Percentiles rank a stretch among this genome's conserved stretches.
Conservation (phyloP, 2,113 vertebrate genomes). For the Uria aalge region DNA sequence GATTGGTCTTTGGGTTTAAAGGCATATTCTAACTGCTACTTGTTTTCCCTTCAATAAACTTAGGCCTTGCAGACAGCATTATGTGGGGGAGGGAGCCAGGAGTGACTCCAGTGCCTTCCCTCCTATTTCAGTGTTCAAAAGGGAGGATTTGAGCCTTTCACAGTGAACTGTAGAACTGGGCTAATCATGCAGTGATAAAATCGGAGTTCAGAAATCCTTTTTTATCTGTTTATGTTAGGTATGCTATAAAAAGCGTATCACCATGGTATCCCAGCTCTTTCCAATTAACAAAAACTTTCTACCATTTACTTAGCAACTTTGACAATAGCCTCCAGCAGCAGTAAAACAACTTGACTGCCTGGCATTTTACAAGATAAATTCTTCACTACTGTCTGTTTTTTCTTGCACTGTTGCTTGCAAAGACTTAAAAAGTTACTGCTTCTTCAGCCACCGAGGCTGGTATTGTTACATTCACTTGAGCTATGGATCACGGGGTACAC, state of each 20-base stretch:
- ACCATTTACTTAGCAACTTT: constrained; percentile 63
- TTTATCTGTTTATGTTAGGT: constrained; percentile 8
- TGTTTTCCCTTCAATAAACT: not conserved
- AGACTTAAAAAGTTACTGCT: constrained; percentile 37
- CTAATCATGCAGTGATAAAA: not conserved
- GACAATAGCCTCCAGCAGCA: constrained; percentile 65
- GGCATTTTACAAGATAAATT: constrained; percentile 64
- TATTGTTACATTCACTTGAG: not conserved
- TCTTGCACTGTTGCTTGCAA: constrained; percentile 15
- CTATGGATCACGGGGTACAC: constrained; percentile 58
- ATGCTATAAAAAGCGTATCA: constrained; percentile 53
- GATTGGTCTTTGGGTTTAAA: not conserved
- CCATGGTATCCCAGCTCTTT: constrained; percentile 44
- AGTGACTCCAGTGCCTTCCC: not conserved
- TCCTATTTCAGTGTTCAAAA: not conserved
- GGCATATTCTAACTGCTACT: not conserved
- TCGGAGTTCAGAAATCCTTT: not conserved
- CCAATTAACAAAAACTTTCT: constrained; percentile 62
- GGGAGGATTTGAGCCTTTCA: not conserved
- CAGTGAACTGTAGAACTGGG: not conserved
- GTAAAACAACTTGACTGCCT: constrained; percentile 55
- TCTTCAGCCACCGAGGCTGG: not conserved
- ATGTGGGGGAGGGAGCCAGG: not conserved
- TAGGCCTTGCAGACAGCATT: not conserved
- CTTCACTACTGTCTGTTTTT: constrained; percentile 6